Base-by-base conservation (phyloP, 2,113 vertebrate genomes). In the Tringa solitaria region DNA sequence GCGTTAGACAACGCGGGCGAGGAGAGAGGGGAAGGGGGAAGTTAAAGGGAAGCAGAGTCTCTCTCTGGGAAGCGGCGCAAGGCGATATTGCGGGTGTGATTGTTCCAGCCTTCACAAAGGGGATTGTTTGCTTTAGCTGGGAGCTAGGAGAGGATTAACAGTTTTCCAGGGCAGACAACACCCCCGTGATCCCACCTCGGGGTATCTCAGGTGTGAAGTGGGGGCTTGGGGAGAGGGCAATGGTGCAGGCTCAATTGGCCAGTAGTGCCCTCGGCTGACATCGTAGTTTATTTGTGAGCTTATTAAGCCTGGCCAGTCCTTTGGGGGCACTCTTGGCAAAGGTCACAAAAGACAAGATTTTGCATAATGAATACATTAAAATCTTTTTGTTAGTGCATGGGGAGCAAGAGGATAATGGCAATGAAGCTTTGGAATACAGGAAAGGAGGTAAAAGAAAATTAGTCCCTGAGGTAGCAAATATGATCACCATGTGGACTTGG, bases 311-410 rank as follows among this genome's bases (percentile, higher is more conserved):
- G 91, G 85, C 63, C 83, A 72, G 95, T 96, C 96, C 97, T 97
- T 95, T 97, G 96, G 96, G 96, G 91, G 28, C 89, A 96, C 74
- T 97, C 89, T 94, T 96, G 94, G 89, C 96, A 97, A 97, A 97
- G 96, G 96, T 97, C 96, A 97, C 96, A 95, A 96, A 97, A 96
- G 95, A 96, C 96, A 96, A 97, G 96, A 97, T 97, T 97, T 94
- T 97, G 96, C 96, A 97, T 97, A 97, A 97, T 97, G 95, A 97
- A 96, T 95, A 93, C 92, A 96, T 97, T 96, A 95, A 92, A 97
- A 95, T 96, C 94, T 94, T 96, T 97, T 97, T 97, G 96, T 95
- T 97, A 96, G 97, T 95, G 92, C 95, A 89, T 76, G 63, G 96
- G 95, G 96, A 97, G 94, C 90, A 96, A 96, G 84, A 96, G 89